These are phyloP conservation scores for Petrocephalus sullivani DNA, from an alignment of 2,797 vertebrate species.

Conservation along the genomic window DNA sequence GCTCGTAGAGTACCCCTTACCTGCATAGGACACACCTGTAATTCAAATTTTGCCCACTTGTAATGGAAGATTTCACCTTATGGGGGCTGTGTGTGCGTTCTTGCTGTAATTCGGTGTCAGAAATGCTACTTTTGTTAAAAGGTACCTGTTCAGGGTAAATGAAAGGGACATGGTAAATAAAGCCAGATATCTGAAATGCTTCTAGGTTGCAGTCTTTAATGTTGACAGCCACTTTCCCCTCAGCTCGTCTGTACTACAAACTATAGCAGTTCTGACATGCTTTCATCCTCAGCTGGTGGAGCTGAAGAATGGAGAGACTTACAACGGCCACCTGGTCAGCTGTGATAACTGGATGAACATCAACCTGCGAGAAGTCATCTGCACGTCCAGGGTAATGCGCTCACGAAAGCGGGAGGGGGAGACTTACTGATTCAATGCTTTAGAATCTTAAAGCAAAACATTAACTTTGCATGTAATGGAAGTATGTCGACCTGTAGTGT, in stretches of 20 bases:
- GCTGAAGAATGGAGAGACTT: constrained; percentile 94
- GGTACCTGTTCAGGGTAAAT: neutral
- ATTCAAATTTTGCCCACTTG: neutral
- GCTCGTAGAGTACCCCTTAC: neutral
- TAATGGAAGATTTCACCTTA: neutral
- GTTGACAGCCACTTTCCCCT: neutral
- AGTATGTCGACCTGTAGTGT: neutral
- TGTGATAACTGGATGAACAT: constrained; percentile 99
- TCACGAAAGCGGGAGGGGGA: neutral
- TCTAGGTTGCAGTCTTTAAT: neutral
- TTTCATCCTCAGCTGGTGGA: constrained; percentile 70
- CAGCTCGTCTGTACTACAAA: neutral
- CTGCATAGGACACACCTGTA: neutral
- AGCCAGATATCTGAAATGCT: neutral
- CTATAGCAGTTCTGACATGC: neutral
- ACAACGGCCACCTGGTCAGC: constrained; percentile 96
- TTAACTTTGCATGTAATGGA: neutral
- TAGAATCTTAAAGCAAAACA: neutral
- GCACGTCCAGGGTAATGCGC: constrained; percentile 81
- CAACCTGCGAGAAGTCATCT: constrained; percentile 95
- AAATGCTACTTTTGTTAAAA: neutral
- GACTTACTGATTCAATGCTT: neutral
- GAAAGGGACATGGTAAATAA: neutral
- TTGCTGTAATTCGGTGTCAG: neutral
- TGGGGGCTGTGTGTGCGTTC: neutral